phyloP scores from a whole-genome alignment of 2,888 invertebrate species.

The Creontiades dilutus region DNA sequence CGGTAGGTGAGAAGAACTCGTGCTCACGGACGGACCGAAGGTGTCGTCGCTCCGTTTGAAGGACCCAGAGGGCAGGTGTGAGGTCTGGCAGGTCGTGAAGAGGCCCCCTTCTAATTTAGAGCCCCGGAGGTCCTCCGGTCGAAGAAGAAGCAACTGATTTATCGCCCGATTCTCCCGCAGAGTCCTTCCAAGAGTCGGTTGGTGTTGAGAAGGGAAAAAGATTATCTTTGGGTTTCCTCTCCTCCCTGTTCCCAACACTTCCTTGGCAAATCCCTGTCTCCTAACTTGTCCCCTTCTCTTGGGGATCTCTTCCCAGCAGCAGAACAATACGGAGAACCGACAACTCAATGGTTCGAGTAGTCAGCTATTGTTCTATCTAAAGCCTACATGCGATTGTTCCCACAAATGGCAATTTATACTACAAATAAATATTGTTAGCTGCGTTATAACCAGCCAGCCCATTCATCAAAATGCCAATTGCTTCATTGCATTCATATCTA shows the following conservation, averaged over 20 bases:
- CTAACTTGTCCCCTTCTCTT: conserved; percentile 51
- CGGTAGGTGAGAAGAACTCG: conserved; percentile 50
- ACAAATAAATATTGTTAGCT: conserved; percentile 26
- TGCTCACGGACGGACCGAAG: conserved; percentile 46
- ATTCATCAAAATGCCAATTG: too few species aligned
- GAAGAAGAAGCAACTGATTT: conserved; percentile 68
- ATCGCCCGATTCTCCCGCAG: conserved; percentile 64
- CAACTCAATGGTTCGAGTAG: conserved; percentile 43
- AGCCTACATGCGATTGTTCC: conserved; percentile 35
- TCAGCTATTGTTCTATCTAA: conserved; percentile 35
- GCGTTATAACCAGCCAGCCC: not conserved
- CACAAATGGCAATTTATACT: conserved; percentile 7
- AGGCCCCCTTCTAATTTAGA: conserved; percentile 65
- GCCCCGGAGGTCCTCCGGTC: conserved; percentile 52
- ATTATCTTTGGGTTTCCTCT: conserved; percentile 58
- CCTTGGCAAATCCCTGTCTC: conserved; percentile 69
- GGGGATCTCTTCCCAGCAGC: not conserved
- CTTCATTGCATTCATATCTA: too few species aligned
- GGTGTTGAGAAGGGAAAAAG: conserved; percentile 59
- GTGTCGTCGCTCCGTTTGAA: conserved; percentile 63
- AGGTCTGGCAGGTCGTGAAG: conserved; percentile 68
- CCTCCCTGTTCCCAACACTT: conserved; percentile 49
- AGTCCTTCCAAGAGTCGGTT: conserved; percentile 43
- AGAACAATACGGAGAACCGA: conserved; percentile 53
- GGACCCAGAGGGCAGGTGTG: conserved; percentile 53